Percentiles rank a stretch among this genome's conserved stretches.
Conservation (phyloP, 1,140 invertebrate species). For the Galleria mellonella region DNA sequence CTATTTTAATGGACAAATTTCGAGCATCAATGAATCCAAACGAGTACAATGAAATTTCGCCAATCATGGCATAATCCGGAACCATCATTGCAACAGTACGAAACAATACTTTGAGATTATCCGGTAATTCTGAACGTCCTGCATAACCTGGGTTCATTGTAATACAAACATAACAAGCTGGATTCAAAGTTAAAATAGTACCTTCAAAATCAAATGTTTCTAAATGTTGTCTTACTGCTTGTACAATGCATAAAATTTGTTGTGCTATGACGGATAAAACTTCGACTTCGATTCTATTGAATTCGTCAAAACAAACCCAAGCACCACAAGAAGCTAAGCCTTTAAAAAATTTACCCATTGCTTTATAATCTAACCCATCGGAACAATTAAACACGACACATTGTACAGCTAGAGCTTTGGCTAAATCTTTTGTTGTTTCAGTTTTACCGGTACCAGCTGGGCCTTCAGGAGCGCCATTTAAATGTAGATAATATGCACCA, state of each 20-base stretch:
- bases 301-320: slow-evolving; percentile 96
- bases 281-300: slow-evolving; percentile 93
- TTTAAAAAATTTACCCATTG: slow-evolving; percentile 93
- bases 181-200: slow-evolving; percentile 88
- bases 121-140: slow-evolving; percentile 87
- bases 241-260: slow-evolving; percentile 87
- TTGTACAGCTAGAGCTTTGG: slow-evolving; percentile 90
- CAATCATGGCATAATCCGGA: slow-evolving; percentile 93
- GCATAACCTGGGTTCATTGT: slow-evolving; percentile 96
- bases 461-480: slow-evolving; percentile 91
- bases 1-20: slow-evolving; percentile 90
- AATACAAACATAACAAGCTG: slow-evolving; percentile 92
- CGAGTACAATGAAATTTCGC: slow-evolving; percentile 94
- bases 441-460: slow-evolving; percentile 96
- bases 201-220: slow-evolving; percentile 92
- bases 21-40: slow-evolving; percentile 95
- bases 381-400: slow-evolving; percentile 96
- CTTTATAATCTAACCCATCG: slow-evolving; percentile 93
- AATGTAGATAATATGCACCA: slow-evolving; percentile 90
- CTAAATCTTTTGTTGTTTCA: slow-evolving; percentile 94
- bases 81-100: slow-evolving; percentile 96
- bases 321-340: slow-evolving; percentile 91
- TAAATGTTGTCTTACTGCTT: slow-evolving; percentile 83
- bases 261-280: slow-evolving; percentile 93
- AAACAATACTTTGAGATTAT: slow-evolving; percentile 92